A percentile compares a stretch with the other conserved stretches of the same genome.
Conservation (phyloP, 2,113 vertebrate genomes). For the Bos javanicus region DNA sequence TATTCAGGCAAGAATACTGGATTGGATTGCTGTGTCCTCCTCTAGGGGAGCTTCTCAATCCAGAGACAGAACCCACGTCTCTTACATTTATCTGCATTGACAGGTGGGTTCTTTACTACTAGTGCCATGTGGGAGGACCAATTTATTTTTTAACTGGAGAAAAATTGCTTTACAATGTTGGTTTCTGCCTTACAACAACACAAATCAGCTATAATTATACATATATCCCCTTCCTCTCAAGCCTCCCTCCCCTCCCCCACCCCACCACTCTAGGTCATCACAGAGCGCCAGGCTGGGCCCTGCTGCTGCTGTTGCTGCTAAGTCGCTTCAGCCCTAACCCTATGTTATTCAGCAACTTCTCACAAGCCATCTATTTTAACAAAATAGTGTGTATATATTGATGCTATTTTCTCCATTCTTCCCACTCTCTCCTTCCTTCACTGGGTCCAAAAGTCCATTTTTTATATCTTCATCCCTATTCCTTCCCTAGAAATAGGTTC, state of each 20-base stretch:
- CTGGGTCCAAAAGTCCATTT: background rate
- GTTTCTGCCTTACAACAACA: background rate
- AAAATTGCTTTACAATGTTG: background rate
- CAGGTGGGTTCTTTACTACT: background rate
- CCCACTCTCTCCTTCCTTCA: background rate
- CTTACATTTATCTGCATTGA: background rate
- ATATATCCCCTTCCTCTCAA: background rate
- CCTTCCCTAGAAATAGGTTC: background rate
- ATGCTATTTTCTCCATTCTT: background rate
- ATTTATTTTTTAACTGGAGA: background rate
- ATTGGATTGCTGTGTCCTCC: background rate
- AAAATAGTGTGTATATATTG: background rate
- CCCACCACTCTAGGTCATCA: background rate
- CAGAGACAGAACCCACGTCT: background rate
- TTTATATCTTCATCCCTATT: background rate
- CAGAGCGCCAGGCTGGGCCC: background rate
- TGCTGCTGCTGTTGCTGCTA: no score
- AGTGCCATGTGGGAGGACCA: background rate
- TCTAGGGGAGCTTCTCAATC: background rate
- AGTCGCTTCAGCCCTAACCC: background rate
- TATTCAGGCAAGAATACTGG: background rate
- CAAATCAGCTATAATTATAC: background rate
- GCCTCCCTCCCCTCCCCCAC: background rate
- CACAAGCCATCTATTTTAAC: background rate
- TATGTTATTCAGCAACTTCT: background rate